Evolutionary conservation across 2,113 vertebrate genomes (phyloP).

Genomic region (Formicarius rufipectus): DNA sequence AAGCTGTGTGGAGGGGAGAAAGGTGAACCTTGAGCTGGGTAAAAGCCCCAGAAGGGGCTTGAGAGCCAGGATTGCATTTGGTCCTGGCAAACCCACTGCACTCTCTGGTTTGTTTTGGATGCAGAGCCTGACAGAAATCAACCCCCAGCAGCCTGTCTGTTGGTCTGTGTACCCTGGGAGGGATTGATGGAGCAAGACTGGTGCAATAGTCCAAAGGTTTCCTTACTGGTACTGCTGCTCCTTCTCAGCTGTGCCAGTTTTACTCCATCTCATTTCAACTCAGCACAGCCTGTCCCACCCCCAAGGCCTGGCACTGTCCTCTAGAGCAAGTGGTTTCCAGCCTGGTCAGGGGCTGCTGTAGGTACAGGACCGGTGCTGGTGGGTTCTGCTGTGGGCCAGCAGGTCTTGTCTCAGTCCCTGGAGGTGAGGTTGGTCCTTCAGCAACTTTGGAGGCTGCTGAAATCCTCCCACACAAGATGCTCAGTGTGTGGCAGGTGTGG

Average conservation of each 20-base stretch:
- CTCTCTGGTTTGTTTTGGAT: not conserved
- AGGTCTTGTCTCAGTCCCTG: not conserved
- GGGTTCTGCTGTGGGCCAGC: not conserved
- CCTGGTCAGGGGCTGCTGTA: not conserved
- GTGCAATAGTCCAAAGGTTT: not conserved
- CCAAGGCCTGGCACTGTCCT: not conserved
- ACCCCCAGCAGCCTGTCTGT: not conserved
- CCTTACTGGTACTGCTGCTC: not conserved
- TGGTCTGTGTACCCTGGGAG: not conserved
- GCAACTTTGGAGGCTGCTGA: not conserved
- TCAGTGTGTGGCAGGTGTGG: rapidly evolving
- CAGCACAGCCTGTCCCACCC: not conserved
- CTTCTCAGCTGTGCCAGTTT: not conserved
- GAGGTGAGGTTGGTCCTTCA: not conserved
- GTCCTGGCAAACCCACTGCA: not conserved
- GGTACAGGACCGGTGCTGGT: not conserved
- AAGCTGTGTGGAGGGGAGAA: not conserved
- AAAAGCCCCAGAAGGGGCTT: not conserved
- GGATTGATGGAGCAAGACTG: not conserved
- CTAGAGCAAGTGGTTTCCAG: not conserved
- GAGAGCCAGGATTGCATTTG: not conserved
- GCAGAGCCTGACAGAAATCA: not conserved
- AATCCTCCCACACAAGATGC: not conserved
- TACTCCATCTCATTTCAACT: not conserved
- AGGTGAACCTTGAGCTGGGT: not conserved